A percentile compares a stretch with the other conserved stretches of the same genome.
Evolutionary conservation across 2,113 vertebrate species (phyloP).

Genomic region (Anolis sagrei): DNA sequence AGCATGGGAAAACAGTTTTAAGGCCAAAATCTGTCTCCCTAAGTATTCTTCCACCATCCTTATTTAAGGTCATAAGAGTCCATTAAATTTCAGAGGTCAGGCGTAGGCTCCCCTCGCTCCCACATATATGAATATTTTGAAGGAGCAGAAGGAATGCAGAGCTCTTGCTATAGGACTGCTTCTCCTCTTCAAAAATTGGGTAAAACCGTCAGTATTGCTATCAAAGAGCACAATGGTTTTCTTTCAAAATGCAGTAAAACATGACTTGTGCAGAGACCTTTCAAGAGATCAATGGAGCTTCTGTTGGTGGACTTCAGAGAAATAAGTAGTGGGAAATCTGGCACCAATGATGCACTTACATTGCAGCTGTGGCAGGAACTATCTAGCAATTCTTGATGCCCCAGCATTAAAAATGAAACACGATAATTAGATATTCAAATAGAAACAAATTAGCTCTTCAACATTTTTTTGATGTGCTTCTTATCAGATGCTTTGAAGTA

Average conservation of each 20-base stretch:
- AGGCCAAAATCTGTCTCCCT: neutral
- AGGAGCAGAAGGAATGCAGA: slow-evolving; percentile 53
- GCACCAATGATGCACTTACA: slow-evolving; percentile 45
- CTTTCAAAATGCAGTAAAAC: slow-evolving; percentile 61
- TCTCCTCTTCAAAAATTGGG: slow-evolving; percentile 66
- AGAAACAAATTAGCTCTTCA: neutral
- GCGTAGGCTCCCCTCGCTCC: neutral
- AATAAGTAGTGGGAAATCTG: slow-evolving; percentile 45
- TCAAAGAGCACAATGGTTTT: slow-evolving; percentile 62
- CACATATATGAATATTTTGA: neutral
- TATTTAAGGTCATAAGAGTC: neutral
- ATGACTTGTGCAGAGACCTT: slow-evolving; percentile 52
- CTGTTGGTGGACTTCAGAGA: slow-evolving; percentile 13
- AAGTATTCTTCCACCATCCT: no score
- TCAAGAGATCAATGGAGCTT: slow-evolving; percentile 63
- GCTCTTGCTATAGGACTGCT: slow-evolving; percentile 53
- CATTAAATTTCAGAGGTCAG: neutral
- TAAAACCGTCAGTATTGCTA: slow-evolving; percentile 54
- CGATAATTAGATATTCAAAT: neutral
- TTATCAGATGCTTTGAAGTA: neutral
- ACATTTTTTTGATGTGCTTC: neutral
- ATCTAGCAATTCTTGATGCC: slow-evolving; percentile 55
- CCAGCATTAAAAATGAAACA: neutral
- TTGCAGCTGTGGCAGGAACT: slow-evolving; percentile 28
- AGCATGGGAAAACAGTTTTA: neutral